Evolutionary conservation across 2,113 vertebrate species (phyloP), one percentile per base, ranked within the genome.

Genomic region (Cyphomyrus discorhynchus): DNA sequence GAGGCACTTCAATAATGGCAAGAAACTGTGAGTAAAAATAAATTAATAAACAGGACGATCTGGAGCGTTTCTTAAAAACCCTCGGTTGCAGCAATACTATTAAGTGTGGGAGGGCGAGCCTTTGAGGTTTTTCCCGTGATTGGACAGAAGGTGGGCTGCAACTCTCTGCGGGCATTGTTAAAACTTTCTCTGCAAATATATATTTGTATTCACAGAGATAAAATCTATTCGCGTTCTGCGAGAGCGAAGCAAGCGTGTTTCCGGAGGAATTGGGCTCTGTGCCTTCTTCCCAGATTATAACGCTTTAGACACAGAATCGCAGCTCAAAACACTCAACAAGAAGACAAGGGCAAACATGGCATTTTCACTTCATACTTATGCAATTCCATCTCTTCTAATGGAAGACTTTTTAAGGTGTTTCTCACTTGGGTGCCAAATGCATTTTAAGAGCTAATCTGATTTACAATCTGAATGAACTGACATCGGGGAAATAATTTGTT

Each of bases 91-190:
- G 88, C 47, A n/a, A 82, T 89, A 35, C 50, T 52, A 47, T 82
- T 82, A 42, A 52, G 88, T 70, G 87, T 87, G 85, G 85, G 85
- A 87, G 85, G 85, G 15, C 0, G 2, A 53, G 85, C 50, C 24
- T 87, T 53, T 87, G 49, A 66, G 66, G 88, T 82, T 89, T 89
- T 89, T 49, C 24, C 52, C 47, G 50, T 49, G 31, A 53, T 50
- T 89, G 74, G 70, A 83, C 45, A 66, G 70, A 89, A 82, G 47
- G 88, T 82, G 49, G 70, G 74, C 70, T 56, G 70, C 80, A n/a
- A 42, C 31, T 89, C 88, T 56, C 74, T n/a, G 49, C 49, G 58
- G 87, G 58, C 87, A 74, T 88, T 70, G 88, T 89, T 89, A 52
- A 39, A 89, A 82, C 46, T 77, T 53, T 80, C 46, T 47, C 66